Base-by-base conservation (phyloP, 2,113 vertebrate species). In the Callopanchax toddi region DNA sequence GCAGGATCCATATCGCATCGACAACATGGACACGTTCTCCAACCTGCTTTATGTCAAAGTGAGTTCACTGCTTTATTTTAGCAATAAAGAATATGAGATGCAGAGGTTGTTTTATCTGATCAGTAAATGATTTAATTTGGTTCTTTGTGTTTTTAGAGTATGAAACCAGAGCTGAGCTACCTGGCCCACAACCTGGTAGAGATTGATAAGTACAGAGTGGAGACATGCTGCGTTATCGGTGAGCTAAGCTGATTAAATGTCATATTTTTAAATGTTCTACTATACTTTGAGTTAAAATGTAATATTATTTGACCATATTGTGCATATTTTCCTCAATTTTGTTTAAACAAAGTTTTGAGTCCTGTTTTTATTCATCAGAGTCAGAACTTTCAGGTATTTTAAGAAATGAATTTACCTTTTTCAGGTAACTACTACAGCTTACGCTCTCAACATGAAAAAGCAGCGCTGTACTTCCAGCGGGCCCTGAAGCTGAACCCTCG, bases 21-120 rank as follows among this genome's bases (percentile, higher is more conserved):
- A 99, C 89, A 99, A 99, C 88, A 99, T 99, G 97, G 97, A 99
- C 85, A 99, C 97, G 9, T 98, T 99, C 81, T 99, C 97, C 63
- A 99, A 99, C 77, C 90, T 99, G 57, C 93, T 99, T 0, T 99
- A 99, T 64, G 97, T 99, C 61, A 93, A 96, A 92, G 97, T 98
- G 84, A 95, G 94, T 76, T 65, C 16, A 39, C 21, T 17, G 6
- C 7, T 42, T 55, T 46, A 13, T 16, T 25, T 32, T 2, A 44
- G 21, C 17, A 42, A 3, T 25, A 29, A 54, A 49, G n/a, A 40
- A 37, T 18, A 17, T 21, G 26, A 22, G n/a, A 50, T 13, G 18
- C 0, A 52, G 40, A 1, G 12, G 1, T 52, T 3, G 25, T 34
- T 58, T 37, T 20, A 4, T 23, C 16, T 32, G 29, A 37, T 11